Conservation (phyloP, 2,888 invertebrate genomes). For the Heteromyza rotundicornis region DNA sequence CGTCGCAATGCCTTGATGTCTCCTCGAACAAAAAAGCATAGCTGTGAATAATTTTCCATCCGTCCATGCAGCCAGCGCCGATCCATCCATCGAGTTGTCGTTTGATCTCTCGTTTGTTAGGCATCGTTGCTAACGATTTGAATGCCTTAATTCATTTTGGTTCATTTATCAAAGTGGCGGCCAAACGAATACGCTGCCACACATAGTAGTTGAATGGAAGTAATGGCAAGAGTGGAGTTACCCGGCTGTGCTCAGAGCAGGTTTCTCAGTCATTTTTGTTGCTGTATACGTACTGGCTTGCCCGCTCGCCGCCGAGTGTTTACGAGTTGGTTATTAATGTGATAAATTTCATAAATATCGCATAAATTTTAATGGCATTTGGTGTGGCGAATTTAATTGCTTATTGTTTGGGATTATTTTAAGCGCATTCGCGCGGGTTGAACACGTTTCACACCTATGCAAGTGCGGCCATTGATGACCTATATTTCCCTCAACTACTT, state of each 20-base stretch:
- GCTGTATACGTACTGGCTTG: no score
- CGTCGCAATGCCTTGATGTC: conserved; percentile 34
- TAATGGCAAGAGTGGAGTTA: no score
- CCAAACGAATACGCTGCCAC: no score
- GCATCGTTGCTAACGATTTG: conserved; percentile 57
- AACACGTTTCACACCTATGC: conserved; percentile 14
- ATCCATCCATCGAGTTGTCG: conserved; percentile 23
- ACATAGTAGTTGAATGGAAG: no score
- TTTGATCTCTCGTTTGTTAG: conserved; percentile 53
- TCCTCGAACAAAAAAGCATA: conserved; percentile 45
- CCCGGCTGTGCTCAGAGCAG: no score
- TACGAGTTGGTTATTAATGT: background rate
- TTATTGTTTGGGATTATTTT: conserved; percentile 8
- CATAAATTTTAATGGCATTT: conserved; percentile 21
- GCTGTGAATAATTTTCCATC: conserved; percentile 58
- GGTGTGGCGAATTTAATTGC: conserved; percentile 31
- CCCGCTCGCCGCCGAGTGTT: background rate
- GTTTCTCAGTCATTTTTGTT: no score
- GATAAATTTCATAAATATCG: conserved; percentile 14
- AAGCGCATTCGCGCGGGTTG: conserved; percentile 18
- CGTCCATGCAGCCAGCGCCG: conserved; percentile 27
- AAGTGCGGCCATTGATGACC: background rate
- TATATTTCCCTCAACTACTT: background rate
- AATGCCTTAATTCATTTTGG: conserved; percentile 53
- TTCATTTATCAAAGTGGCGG: conserved; percentile 48